A percentile compares a stretch with the other conserved stretches of the same genome.
Evolutionary conservation across 2,888 invertebrate genomes (phyloP).

Genomic region (Barypeithes pellucidus): DNA sequence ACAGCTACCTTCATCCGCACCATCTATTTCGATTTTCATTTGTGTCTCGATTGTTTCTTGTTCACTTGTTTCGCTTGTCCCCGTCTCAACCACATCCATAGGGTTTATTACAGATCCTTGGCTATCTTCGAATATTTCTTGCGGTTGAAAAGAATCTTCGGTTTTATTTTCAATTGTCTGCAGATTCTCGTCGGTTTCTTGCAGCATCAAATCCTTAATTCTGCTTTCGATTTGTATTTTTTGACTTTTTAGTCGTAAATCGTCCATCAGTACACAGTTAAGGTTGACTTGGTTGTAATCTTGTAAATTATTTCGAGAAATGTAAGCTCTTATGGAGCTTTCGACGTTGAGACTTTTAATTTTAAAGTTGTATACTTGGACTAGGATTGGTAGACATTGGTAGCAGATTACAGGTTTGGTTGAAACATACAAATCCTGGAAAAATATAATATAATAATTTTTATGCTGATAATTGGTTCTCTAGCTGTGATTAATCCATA

Average conservation of each 20-base stretch:
- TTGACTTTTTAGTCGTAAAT: constrained; percentile 47
- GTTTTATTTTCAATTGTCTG: background rate
- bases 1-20: constrained; percentile 1
- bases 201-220: constrained; percentile 48
- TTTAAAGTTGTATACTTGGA: constrained; percentile 63
- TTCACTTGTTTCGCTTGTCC: constrained; percentile 14
- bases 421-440: constrained; percentile 62
- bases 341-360: constrained; percentile 61
- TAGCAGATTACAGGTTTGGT: constrained; percentile 61
- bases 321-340: constrained; percentile 58
- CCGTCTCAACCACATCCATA: constrained; percentile 12
- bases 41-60: constrained; percentile 18
- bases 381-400: constrained; percentile 58
- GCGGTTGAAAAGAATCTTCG: background rate
- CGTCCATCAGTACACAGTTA: constrained; percentile 59
- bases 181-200: constrained; percentile 31
- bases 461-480: too few species aligned
- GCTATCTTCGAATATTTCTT: background rate
- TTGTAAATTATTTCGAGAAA: constrained; percentile 58
- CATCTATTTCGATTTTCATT: constrained; percentile 31
- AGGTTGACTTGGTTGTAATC: constrained; percentile 59
- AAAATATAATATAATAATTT: constrained; percentile 44
- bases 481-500: too few species aligned
- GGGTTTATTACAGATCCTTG: background rate
- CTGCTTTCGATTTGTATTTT: constrained; percentile 48